Evolutionary conservation across 2,113 vertebrate genomes (phyloP), one percentile per base, ranked within the genome.

Genomic region (Cebidichthys violaceus): DNA sequence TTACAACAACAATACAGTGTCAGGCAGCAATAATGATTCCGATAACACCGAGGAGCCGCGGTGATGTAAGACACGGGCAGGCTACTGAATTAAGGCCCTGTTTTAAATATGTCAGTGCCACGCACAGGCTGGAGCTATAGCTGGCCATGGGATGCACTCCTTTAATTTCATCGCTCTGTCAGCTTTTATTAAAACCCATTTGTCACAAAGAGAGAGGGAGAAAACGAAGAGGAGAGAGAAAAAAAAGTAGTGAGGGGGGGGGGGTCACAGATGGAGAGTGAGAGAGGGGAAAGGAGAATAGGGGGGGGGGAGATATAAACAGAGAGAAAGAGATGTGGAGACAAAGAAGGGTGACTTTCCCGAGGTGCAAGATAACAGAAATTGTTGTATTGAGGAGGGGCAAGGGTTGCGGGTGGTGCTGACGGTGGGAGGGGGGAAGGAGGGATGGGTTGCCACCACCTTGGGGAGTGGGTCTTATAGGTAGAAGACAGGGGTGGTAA

Each of bases 131-230:
- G 88, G 88, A 93, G 93, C 88, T 90, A 92, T 89, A 78, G 92
- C 86, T 79, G 89, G 87, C 93, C 93, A 92, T 83, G 91, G 92
- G 90, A 94, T 84, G 90, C 91, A 88, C 93, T 89, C 85, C 92
- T 94, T 95, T 95, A 95, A 95, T 96, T 95, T 95, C 92, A 94
- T 95, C 91, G 90, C 93, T 95, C 93, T 92, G 91, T 95, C 95
- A 93, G 89, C 84, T 94, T 94, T 95, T 95, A 96, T 96, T 95
- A 96, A 96, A 95, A 94, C 91, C 91, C 93, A 95, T 96, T 95
- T 85, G 92, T 96, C 95, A 94, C 86, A 81, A 88, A 87, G 86
- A 81, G 89, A 90, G 86, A 78, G 72, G 50, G 69, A 33, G 31
- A 75, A 67, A 81, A 71, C 45, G 73, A 89, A 73, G 77, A 68